These are phyloP conservation scores for Parnassius smintheus DNA, from an alignment of 2,888 invertebrate genomes.

Conservation along the genomic window DNA sequence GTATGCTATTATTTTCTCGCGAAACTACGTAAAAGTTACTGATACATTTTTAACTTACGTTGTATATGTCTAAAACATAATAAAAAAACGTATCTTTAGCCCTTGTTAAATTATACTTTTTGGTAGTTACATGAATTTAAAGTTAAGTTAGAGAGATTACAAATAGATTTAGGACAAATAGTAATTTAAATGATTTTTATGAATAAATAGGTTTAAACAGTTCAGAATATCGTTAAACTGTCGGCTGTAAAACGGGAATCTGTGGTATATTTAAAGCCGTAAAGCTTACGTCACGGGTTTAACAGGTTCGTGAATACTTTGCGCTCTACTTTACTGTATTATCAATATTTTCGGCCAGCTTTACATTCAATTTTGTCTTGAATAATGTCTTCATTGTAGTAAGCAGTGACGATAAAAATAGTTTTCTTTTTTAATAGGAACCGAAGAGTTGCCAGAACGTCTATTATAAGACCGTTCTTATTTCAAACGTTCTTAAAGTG, in stretches of 20 bases:
- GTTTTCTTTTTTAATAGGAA: constrained; percentile 1
- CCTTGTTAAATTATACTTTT: background rate
- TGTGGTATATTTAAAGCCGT: constrained; percentile 48
- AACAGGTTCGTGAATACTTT: constrained; percentile 42
- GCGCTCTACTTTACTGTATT: constrained; percentile 35
- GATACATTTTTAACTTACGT: constrained; percentile 2
- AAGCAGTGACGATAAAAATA: constrained; percentile 25
- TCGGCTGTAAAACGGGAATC: constrained; percentile 41
- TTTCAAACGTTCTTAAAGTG: constrained; percentile 3
- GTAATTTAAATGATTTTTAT: constrained; percentile 15
- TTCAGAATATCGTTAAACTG: constrained; percentile 37
- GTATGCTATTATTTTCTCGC: background rate
- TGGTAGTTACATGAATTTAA: too few species aligned
- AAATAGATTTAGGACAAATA: background rate
- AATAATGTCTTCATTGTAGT: constrained; percentile 22
- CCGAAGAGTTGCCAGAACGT: constrained; percentile 6
- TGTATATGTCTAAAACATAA: constrained; percentile 2
- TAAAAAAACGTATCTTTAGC: constrained; percentile 3
- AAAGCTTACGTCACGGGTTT: constrained; percentile 43
- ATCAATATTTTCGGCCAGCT: constrained; percentile 30
- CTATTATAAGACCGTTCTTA: constrained; percentile 1
- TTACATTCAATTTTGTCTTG: constrained; percentile 31
- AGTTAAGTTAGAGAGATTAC: too few species aligned
- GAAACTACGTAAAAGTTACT: background rate
- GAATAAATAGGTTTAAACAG: constrained; percentile 38